These are phyloP conservation scores for Apodemia hepburni DNA, from an alignment of 2,888 invertebrate genomes.

Conservation along the genomic window DNA sequence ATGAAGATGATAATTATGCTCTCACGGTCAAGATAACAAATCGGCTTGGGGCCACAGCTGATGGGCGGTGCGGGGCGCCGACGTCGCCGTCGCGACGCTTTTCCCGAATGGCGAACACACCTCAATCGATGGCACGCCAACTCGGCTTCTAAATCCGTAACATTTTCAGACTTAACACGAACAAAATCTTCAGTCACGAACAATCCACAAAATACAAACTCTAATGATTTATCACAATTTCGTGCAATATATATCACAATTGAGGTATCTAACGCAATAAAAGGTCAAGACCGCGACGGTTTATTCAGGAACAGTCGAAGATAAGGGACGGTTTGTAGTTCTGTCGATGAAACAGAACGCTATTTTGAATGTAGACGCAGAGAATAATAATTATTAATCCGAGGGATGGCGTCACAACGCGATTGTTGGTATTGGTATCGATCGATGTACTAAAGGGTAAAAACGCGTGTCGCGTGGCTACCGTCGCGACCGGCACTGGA, in stretches of 20 bases:
- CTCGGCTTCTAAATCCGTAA: constrained; percentile 35
- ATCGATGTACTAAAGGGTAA: constrained; percentile 41
- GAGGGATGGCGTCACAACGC: constrained; percentile 36
- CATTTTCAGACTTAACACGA: constrained; percentile 26
- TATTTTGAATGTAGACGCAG: constrained; percentile 1
- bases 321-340: constrained; percentile 41
- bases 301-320: constrained; percentile 24
- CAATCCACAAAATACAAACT: constrained; percentile 13
- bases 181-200: constrained; percentile 14
- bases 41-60: constrained; percentile 60
- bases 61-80: constrained; percentile 60
- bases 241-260: constrained; percentile 9
- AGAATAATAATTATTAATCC: neutral
- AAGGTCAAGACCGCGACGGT: constrained; percentile 31
- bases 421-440: constrained; percentile 39
- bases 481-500: constrained; percentile 74
- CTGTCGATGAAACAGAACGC: constrained; percentile 43
- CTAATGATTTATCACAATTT: constrained; percentile 29
- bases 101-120: constrained; percentile 50
- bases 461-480: constrained; percentile 70
- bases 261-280: constrained; percentile 11
- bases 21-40: constrained; percentile 75
- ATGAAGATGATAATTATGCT: constrained; percentile 48
- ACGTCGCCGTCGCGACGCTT: constrained; percentile 44
- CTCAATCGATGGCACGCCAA: constrained; percentile 53